Evolutionary conservation across 2,888 invertebrate genomes (phyloP).

Genomic region (Nebria brevicollis): DNA sequence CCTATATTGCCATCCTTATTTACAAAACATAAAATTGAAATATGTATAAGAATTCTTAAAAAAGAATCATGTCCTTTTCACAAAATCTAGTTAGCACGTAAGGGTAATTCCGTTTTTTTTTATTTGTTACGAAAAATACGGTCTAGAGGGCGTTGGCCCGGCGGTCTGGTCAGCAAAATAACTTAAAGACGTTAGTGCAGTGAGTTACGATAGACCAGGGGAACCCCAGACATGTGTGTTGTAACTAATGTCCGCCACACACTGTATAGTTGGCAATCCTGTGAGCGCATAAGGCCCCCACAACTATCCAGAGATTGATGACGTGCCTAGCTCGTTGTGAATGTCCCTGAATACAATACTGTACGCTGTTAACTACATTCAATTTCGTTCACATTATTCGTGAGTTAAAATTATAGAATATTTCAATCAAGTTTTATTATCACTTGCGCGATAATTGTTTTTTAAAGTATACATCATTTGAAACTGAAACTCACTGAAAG

Average conservation of each 20-base stretch:
- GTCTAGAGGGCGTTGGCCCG: slow-evolving; percentile 8
- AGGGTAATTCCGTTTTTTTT: background rate
- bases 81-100: background rate
- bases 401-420: background rate
- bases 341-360: slow-evolving; percentile 34
- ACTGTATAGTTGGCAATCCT: slow-evolving; percentile 32
- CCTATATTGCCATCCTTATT: too few species aligned
- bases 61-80: background rate
- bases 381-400: slow-evolving; percentile 2
- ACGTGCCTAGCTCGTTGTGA: slow-evolving; percentile 18
- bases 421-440: background rate
- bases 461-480: too few species aligned
- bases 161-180: slow-evolving; percentile 39
- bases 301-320: slow-evolving; percentile 38
- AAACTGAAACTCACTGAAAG: too few species aligned
- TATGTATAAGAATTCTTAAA: too few species aligned
- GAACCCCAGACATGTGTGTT: slow-evolving; percentile 12
- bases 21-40: too few species aligned
- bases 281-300: slow-evolving; percentile 4
- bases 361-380: slow-evolving; percentile 26
- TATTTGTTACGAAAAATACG: background rate
- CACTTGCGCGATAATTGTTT: background rate
- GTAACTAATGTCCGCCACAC: slow-evolving; percentile 36
- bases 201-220: slow-evolving; percentile 40
- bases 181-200: slow-evolving; percentile 45